phyloP scores from a whole-genome alignment of 2,113 vertebrate genomes.

The Leptocoma aspasia region DNA sequence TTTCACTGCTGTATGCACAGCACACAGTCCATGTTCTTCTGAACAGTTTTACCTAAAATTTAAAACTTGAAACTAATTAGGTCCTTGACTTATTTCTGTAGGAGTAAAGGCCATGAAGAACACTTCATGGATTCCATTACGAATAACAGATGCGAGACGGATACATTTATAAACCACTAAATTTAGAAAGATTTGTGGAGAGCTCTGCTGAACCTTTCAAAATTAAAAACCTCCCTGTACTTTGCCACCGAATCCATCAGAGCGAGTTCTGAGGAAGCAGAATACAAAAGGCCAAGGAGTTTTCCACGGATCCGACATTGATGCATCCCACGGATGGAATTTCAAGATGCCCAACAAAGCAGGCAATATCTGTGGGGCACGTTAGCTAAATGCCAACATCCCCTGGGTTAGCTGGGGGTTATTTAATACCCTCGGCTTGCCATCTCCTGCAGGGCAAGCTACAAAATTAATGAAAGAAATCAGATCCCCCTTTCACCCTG shows the following conservation, averaged over 20 bases:
- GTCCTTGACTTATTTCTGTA: background rate
- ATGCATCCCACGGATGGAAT: background rate
- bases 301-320: background rate
- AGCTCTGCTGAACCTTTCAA: background rate
- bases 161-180: background rate
- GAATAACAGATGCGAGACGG: background rate
- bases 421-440: background rate
- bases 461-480: background rate
- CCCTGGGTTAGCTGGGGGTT: background rate
- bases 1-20: background rate
- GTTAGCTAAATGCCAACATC: background rate
- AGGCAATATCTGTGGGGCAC: fast-evolving
- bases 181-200: background rate
- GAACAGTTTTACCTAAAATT: background rate
- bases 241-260: background rate
- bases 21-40: background rate
- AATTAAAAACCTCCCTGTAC: background rate
- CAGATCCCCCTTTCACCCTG: background rate
- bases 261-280: background rate
- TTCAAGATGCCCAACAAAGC: background rate
- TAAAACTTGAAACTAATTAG: background rate
- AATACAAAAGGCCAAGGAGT: background rate
- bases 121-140: background rate
- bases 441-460: background rate
- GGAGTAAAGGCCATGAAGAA: background rate